These are phyloP conservation scores for Potamarius usumacintae DNA, from an alignment of 2,113 vertebrate genomes.

Conservation along the genomic window DNA sequence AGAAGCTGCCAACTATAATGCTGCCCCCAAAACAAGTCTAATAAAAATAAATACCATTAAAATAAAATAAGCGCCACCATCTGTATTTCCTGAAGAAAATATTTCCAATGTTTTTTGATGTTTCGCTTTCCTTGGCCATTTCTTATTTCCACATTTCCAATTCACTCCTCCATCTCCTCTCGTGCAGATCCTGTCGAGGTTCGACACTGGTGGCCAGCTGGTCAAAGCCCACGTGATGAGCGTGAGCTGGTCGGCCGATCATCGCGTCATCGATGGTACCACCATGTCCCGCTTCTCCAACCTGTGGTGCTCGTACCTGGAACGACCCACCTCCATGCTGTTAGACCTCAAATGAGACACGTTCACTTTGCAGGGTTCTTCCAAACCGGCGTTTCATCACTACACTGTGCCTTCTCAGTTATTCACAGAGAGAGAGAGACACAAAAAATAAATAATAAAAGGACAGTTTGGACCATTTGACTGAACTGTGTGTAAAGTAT, in stretches of 20 bases:
- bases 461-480: not conserved
- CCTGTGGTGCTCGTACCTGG: constrained; percentile 90
- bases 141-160: not conserved
- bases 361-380: not conserved
- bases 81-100: not conserved
- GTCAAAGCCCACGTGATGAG: constrained; percentile 84
- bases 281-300: constrained; percentile 95
- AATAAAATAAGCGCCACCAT: not conserved
- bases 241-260: constrained; percentile 95
- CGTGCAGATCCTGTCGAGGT: constrained; percentile 83
- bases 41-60: not conserved
- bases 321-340: constrained; percentile 87
- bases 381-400: not conserved
- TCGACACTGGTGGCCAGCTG: constrained; percentile 77
- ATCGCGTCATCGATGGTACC: constrained; percentile 91
- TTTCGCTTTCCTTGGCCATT: not conserved
- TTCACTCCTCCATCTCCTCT: not conserved
- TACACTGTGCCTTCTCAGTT: not conserved
- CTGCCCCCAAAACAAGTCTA: not conserved
- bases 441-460: no score
- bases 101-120: not conserved
- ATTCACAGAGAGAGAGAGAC: not conserved
- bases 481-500: not conserved
- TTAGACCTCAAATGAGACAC: constrained; percentile 84
- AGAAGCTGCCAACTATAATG: not conserved